Base-by-base conservation (phyloP, 2,113 vertebrate genomes). In the Zeus faber region DNA sequence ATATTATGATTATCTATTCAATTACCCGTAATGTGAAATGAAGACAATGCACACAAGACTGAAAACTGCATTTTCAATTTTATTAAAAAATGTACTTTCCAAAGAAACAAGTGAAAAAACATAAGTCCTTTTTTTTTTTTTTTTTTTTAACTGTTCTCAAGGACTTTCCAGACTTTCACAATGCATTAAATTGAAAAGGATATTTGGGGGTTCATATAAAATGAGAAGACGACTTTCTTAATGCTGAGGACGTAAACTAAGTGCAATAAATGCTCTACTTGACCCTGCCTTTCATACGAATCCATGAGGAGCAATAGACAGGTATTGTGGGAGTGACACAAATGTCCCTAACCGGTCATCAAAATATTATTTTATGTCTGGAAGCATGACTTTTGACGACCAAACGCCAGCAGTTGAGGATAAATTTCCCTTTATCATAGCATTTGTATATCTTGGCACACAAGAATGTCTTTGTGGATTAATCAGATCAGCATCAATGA, bases 31-130 rank as follows among this genome's bases (percentile, higher is more conserved):
- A 18, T 41, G 4, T 20, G 16, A 26, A 53, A 21, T 13, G 9
- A 39, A 10, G 20, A 10, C 5, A 43, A 49, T 7, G 6, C 17
- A 37, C 7, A 33, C 27, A 39, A n/a, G 33, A 55, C 16, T 31
- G 14, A 14, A 11, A 4, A 21, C 14, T 22, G 58, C 0, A 59
- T 67, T 74, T 59, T 44, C 58, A 49, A 33, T 47, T 85, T 71
- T 80, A 76, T 82, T 83, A 35, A 44, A 74, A 81, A 77, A 68
- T 8, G 37, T 65, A 51, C 47, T 63, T 64, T 62, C 20, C 51
- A 62, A 55, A 56, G 0, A 16, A 65, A 43, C 70, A 72, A 45
- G 26, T 57, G 16, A 24, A 65, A 54, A 76, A 54, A 49, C 53
- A 48, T 35, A 49, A 4, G 27, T 63, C 31, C 29, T 52, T 43